Evolutionary conservation across 2,888 invertebrate species (phyloP).

Genomic region (Watsonalla cultraria): DNA sequence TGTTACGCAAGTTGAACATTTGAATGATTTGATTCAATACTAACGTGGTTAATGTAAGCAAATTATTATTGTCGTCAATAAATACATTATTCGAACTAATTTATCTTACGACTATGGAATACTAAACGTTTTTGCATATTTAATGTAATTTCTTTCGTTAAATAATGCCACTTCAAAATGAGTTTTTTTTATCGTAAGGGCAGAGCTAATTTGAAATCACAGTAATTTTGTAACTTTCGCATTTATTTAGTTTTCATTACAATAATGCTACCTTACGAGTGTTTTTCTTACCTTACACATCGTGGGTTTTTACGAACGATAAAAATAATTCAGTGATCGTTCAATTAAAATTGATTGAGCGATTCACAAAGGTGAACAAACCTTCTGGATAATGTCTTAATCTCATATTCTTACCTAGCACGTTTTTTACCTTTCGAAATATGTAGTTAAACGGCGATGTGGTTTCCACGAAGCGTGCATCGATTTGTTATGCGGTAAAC

Average conservation of each 20-base stretch:
- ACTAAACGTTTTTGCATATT: no score
- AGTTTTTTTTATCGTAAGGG: no score
- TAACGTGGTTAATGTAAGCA: not conserved
- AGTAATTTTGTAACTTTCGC: no score
- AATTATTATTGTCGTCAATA: no score
- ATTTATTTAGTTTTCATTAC: no score
- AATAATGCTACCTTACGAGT: no score
- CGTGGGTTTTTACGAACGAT: not conserved
- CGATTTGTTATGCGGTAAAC: not conserved
- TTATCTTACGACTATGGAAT: no score
- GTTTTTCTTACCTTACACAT: no score
- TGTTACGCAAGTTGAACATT: constrained; percentile 20
- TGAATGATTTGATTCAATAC: not conserved
- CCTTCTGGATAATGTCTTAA: not conserved
- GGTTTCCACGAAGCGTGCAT: not conserved
- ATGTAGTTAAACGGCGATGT: not conserved
- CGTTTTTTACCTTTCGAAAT: not conserved
- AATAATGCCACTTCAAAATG: no score
- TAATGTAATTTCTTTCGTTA: no score
- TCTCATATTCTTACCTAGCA: not conserved
- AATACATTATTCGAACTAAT: no score
- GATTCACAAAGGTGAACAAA: not conserved
- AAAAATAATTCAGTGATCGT: not conserved
- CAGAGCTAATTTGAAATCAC: no score
- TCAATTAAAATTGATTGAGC: not conserved